Evolutionary conservation across 2,888 invertebrate species (phyloP), one percentile per base, ranked within the genome.

Genomic region (Drosophila recens): DNA sequence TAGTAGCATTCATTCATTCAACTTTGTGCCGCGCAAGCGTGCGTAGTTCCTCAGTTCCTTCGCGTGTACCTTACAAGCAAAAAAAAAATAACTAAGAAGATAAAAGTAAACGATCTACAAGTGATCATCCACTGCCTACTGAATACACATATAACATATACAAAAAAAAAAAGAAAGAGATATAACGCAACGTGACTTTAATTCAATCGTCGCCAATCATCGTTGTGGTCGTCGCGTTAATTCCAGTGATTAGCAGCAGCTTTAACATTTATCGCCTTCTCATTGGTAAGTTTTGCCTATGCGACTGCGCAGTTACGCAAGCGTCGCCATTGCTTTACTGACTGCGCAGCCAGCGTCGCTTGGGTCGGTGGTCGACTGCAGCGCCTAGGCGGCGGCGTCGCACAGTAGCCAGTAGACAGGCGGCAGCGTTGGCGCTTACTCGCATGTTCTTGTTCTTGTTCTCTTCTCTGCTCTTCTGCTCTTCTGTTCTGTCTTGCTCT

Each of bases 21-120:
- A 86, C 89, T 89, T 86, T 86, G 86, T 86, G 89, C 86, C 86
- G 86, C 89, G 87, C 86, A 89, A 86, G 85, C 85, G 86, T 86
- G 89, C 86, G 86, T 86, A 86, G 87, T 87, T 84, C 86, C 87
- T 87, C 87, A 82, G 83, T 86, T 86, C 89, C 86, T 86, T 89
- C 89, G 86, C 89, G 86, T 76, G 87, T 88, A 86, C 87, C 87
- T 75, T 74, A 52, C 51, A 72, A 70, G 58, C 30, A 62, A 68
- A 11, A 51, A 45, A 30, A 23, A 48, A 42, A 43, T 54, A 56
- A 48, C 74, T 65, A 53, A 61, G 58, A 56, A 65, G 6, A 17
- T 42, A 58, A 4, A 63, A 38, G 46, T 63, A 52, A 53, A 56
- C 59, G 40, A 53, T 49, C 48, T 45, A 45, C 40, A 61, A 71